A percentile compares a stretch with the other conserved stretches of the same genome.
Evolutionary conservation across 2,888 invertebrate species (phyloP).

Genomic region (Drosophila atroscutellata): DNA sequence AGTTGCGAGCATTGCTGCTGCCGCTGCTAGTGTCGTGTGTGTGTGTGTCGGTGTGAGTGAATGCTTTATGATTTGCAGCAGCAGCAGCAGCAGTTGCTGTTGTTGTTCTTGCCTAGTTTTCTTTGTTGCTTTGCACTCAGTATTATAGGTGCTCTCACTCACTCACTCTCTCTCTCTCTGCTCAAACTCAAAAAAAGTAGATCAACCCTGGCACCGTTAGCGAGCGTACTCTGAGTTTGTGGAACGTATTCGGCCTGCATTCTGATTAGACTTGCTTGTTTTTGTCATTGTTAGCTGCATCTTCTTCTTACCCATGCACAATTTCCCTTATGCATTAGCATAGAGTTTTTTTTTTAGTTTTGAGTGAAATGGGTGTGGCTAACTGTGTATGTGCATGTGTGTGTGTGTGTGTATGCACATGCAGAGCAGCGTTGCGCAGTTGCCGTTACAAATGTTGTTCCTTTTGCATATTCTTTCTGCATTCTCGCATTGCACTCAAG

Average conservation of each 20-base stretch:
- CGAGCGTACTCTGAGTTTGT: conserved; percentile 45
- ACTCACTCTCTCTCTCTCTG: conserved; percentile 42
- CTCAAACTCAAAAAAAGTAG: conserved; percentile 50
- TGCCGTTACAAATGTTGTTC: conserved; percentile 32
- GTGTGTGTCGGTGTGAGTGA: conserved; percentile 47
- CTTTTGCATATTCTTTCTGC: conserved; percentile 56
- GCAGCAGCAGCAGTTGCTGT: conserved; percentile 26
- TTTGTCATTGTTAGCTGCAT: conserved; percentile 51
- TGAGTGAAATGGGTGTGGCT: conserved; percentile 81
- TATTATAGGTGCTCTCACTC: not conserved
- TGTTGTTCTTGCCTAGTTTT: conserved; percentile 53
- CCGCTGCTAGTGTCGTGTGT: conserved; percentile 37
- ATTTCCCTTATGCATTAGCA: conserved; percentile 69
- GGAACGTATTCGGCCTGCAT: conserved; percentile 77
- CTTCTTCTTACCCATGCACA: conserved; percentile 41
- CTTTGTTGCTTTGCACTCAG: conserved; percentile 64
- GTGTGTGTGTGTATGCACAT: conserved; percentile 25
- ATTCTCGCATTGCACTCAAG: conserved; percentile 38
- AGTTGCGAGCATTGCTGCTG: conserved; percentile 40
- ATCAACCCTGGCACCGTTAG: conserved; percentile 71
- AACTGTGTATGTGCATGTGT: conserved; percentile 30
- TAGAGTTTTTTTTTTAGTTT: conserved; percentile 46
- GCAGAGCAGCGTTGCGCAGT: conserved; percentile 65
- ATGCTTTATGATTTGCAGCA: conserved; percentile 79
- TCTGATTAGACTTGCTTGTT: conserved; percentile 66